Evolutionary conservation across 2,113 vertebrate species (phyloP).

Genomic region (Arizona elegans): DNA sequence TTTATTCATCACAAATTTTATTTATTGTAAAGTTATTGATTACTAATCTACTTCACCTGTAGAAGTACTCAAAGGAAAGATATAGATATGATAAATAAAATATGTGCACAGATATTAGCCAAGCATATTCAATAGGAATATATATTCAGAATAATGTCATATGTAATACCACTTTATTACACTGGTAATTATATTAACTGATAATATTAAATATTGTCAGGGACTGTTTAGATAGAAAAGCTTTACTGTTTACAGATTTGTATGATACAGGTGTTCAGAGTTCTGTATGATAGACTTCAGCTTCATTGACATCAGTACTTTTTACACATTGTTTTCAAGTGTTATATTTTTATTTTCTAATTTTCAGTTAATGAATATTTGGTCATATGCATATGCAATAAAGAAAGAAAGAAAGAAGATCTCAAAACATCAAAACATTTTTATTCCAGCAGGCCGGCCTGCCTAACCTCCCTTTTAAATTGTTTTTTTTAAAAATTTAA

Average conservation of each 20-base stretch:
- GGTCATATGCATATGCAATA: background rate
- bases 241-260: background rate
- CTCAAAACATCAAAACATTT: too few species aligned
- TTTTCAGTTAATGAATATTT: conserved; percentile 20
- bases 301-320: background rate
- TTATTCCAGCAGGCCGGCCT: too few species aligned
- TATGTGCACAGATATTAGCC: background rate
- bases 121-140: background rate
- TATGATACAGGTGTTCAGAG: background rate
- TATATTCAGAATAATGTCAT: background rate
- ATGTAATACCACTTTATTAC: background rate
- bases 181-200: background rate
- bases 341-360: background rate
- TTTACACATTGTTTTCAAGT: background rate
- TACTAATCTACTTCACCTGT: background rate
- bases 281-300: background rate
- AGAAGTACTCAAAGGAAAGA: background rate
- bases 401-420: background rate
- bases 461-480: too few species aligned
- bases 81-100: background rate
- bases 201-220: background rate
- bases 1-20: background rate
- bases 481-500: too few species aligned
- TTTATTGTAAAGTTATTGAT: background rate
- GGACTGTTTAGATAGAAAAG: background rate